A percentile compares a stretch with the other conserved stretches of the same genome.
phyloP scores from a whole-genome alignment of 2,888 invertebrate genomes.

The Ornithoptera alexandrae region DNA sequence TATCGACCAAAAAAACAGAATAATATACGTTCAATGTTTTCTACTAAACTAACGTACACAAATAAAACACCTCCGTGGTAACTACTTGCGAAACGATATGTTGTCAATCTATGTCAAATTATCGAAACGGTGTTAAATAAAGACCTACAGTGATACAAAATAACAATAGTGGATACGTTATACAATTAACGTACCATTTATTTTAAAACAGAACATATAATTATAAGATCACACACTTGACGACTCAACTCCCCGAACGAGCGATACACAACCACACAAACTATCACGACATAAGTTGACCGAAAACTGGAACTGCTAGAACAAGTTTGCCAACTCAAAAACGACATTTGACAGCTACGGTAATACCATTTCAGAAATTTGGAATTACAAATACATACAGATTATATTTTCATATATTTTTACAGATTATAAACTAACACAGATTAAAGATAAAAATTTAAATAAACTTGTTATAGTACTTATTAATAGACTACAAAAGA shows the following conservation, averaged over 20 bases:
- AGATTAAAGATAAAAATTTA: neutral
- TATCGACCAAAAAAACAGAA: conserved; percentile 33
- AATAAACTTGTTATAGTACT: neutral
- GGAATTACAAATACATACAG: neutral
- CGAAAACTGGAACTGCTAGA: conserved; percentile 49
- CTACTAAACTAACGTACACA: conserved; percentile 62
- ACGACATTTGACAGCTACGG: conserved; percentile 4
- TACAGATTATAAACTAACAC: neutral
- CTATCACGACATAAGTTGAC: conserved; percentile 29
- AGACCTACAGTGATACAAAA: conserved; percentile 14
- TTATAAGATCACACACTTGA: conserved; percentile 2
- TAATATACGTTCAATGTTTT: conserved; percentile 50
- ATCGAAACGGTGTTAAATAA: conserved; percentile 41
- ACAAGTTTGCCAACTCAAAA: conserved; percentile 34
- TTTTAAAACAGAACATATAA: conserved; percentile 3
- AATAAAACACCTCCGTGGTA: conserved; percentile 66
- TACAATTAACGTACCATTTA: conserved; percentile 1
- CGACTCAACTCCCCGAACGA: conserved; percentile 16
- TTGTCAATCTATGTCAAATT: conserved; percentile 64
- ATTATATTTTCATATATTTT: neutral
- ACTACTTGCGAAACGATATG: conserved; percentile 73
- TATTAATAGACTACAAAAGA: no score
- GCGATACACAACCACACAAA: conserved; percentile 25
- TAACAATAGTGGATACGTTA: conserved; percentile 6
- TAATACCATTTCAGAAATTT: conserved; percentile 17